Evolutionary conservation across 1,140 invertebrate genomes (phyloP), one percentile per base, ranked within the genome.

Genomic region (Saxidomus purpurata): DNA sequence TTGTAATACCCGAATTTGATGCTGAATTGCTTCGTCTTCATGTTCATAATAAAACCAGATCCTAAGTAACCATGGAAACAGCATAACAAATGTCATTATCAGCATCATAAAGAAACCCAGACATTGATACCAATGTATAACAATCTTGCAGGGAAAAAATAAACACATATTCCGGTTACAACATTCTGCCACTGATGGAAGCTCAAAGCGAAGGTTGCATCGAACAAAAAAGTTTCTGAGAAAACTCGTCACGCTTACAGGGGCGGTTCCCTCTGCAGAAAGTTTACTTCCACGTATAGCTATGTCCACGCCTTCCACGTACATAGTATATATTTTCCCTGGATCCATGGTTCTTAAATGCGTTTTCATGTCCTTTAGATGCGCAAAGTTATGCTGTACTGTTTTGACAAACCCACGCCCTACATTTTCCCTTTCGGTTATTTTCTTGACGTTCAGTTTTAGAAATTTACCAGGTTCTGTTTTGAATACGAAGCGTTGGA

Each of bases 1-100:
- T 31, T 55, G 17, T 47, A 55, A 59, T 9, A 71, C 61, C 13
- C 47, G 15, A 31, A 15, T n/a, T 22, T 52, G 61, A 8, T 74
- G 67, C 17, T 55, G n/a, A 36, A 55, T 74, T 22, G n/a, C 34
- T 34, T 74, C 43, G 8, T 71, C 15, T 59, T 85, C 83, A 17
- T 74, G 25, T 52, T 13, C 28, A 34, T 74, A 74, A 22, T 85
- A 85, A 71, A 85, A 85, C 40, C 40, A 85, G 9, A 85, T 43
- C 34, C 83, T 31, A 11, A 85, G 40, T 49, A 85, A n/a, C 83
- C 83, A 85, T 28, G 83, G 83, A 1, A 17, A 55, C 0, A 28
- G 3, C 3, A 49, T n/a, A 0, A 74, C 28, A 22, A 19, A 6
- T 3, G 40, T 22, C 11, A 69, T 25, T 28, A 85, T 19, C 0